A percentile compares a stretch with the other conserved stretches of the same genome.
Evolutionary conservation across 2,888 invertebrate genomes (phyloP).

Genomic region (Rosalia funebris): DNA sequence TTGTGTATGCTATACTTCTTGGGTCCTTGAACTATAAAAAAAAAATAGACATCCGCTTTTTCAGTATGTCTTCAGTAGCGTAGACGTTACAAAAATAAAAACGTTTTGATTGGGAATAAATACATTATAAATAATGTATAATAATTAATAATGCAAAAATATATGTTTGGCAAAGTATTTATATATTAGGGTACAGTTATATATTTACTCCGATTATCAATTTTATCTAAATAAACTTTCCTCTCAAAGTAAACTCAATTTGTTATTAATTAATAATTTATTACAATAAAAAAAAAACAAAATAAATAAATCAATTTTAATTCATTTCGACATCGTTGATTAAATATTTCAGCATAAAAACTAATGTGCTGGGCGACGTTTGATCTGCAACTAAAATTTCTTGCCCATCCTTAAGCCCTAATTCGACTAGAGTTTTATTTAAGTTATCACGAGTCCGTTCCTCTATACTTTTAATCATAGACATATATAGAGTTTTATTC

Average conservation of each 20-base stretch:
- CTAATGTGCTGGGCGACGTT: slow-evolving; percentile 85
- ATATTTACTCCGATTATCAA: too few species aligned
- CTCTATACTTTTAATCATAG: slow-evolving; percentile 90
- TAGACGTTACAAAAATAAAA: too few species aligned
- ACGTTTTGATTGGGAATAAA: too few species aligned
- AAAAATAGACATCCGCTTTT: neutral
- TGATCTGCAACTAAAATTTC: slow-evolving; percentile 92
- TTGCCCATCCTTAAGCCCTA: slow-evolving; percentile 85
- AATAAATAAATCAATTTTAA: slow-evolving; percentile 33
- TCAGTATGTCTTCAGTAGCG: too few species aligned
- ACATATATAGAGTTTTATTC: slow-evolving; percentile 93
- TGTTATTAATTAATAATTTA: slow-evolving; percentile 12
- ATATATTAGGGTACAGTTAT: too few species aligned
- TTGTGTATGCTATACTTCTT: neutral
- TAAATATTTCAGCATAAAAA: slow-evolving; percentile 77
- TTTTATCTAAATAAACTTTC: too few species aligned
- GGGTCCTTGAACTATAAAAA: neutral
- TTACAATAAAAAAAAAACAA: slow-evolving; percentile 17
- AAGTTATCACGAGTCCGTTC: slow-evolving; percentile 89
- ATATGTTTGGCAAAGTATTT: too few species aligned
- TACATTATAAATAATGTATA: too few species aligned
- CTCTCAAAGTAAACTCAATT: neutral
- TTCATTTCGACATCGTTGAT: slow-evolving; percentile 66
- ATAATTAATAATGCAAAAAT: too few species aligned
- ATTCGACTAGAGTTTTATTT: slow-evolving; percentile 84